These are phyloP conservation scores for Manduca sexta DNA, from an alignment of 1,140 invertebrate genomes.

Conservation along the genomic window DNA sequence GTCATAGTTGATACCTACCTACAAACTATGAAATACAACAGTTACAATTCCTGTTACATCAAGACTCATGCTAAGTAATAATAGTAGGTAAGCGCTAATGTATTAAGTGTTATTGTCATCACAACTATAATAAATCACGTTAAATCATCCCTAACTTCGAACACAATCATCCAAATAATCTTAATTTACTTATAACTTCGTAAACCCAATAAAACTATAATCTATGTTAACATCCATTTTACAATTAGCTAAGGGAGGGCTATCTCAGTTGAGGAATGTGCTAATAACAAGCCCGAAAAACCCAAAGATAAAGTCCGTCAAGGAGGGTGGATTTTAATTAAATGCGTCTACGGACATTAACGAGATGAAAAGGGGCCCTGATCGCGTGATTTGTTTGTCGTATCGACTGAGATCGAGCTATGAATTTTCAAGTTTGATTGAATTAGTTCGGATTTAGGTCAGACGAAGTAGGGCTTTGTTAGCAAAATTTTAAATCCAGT, in stretches of 20 bases:
- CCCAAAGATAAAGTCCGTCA: conserved; percentile 40
- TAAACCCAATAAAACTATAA: not conserved
- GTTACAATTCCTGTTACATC: too few species aligned
- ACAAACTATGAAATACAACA: too few species aligned
- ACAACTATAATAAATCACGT: too few species aligned
- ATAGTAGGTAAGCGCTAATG: too few species aligned
- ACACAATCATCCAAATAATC: not conserved
- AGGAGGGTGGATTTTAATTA: conserved; percentile 64
- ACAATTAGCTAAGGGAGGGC: conserved; percentile 11
- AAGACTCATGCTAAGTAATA: too few species aligned
- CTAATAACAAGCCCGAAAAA: conserved; percentile 55
- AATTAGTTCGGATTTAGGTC: not conserved
- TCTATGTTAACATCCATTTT: conserved; percentile 8
- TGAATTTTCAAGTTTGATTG: conserved; percentile 10
- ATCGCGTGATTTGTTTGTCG: conserved; percentile 59
- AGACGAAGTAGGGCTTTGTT: too few species aligned
- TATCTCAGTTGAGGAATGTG: conserved; percentile 42
- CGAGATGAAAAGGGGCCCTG: conserved; percentile 54
- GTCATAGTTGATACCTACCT: too few species aligned
- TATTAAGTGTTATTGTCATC: too few species aligned
- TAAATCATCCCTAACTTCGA: too few species aligned
- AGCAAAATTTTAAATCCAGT: too few species aligned
- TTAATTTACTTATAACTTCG: not conserved
- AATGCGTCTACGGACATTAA: conserved; percentile 56
- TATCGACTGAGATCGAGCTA: conserved; percentile 27